phyloP scores from a whole-genome alignment of 2,888 invertebrate species.

The Nycteola revayana region DNA sequence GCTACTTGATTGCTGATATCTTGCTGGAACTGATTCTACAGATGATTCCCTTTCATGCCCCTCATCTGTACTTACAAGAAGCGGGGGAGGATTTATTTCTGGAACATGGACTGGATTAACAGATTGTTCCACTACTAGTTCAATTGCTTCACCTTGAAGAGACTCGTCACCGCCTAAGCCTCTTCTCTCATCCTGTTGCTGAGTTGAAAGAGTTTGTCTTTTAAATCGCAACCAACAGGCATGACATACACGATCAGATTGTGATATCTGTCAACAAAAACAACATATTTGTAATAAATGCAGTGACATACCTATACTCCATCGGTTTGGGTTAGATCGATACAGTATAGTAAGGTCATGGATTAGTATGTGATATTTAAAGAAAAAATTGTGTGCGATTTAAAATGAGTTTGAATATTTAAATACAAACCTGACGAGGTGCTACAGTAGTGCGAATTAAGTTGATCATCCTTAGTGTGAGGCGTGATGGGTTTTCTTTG shows the following conservation, averaged over 20 bases:
- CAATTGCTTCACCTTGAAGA: not conserved
- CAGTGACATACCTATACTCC: slow-evolving; percentile 1
- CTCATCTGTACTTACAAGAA: not conserved
- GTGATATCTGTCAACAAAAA: too few relatives aligned
- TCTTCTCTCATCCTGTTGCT: not conserved
- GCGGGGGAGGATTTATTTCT: not conserved
- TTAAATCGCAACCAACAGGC: slow-evolving; percentile 12
- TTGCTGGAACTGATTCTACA: slow-evolving; percentile 6
- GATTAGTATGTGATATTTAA: too few relatives aligned
- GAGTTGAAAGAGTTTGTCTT: not conserved
- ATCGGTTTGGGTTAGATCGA: too few relatives aligned
- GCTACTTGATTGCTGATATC: too few relatives aligned
- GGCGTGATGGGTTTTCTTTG: slow-evolving; percentile 3
- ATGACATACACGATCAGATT: too few relatives aligned
- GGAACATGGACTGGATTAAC: too few relatives aligned
- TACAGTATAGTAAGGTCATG: too few relatives aligned
- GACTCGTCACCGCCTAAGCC: too few relatives aligned
- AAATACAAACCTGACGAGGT: too few relatives aligned
- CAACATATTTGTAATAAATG: slow-evolving; percentile 5
- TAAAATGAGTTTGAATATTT: too few relatives aligned
- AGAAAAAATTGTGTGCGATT: too few relatives aligned
- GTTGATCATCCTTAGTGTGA: slow-evolving; percentile 5
- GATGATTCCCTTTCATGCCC: not conserved
- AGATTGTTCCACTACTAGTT: too few relatives aligned
- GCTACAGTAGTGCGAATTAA: slow-evolving; percentile 5